Base-by-base conservation (phyloP, 92 coral and sea anemone species). In the Heteractis magnifica region DNA sequence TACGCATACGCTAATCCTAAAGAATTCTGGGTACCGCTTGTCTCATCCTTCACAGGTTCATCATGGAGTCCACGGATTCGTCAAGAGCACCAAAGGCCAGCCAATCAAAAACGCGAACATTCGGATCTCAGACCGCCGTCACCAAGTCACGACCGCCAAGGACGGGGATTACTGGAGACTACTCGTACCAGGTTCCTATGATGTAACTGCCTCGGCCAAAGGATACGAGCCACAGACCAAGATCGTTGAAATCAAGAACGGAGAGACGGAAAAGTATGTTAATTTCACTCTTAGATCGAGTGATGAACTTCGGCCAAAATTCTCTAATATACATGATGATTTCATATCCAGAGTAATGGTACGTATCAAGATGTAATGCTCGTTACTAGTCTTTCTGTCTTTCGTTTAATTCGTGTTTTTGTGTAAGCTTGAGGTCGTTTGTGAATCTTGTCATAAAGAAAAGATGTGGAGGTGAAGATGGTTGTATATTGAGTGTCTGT, bases 111-210 rank as follows among this genome's bases (percentile, higher is more conserved):
- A 85, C 48, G 98, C 98, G 72, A 86, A 87, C 85, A 82, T 97
- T 62, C 90, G 92, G 48, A 93, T 97, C n/a, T 90, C 99, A 77
- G 99, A 97, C 81, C 98, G 99, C 13, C 94, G 95, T 44, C 99
- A 97, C 87, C 97, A 94, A 89, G 92, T 97, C 88, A 90, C 92
- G 34, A 78, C 99, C n/a, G 94, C 98, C 50, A 84, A 85, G 85
- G 97, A 94, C 83, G 99, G 99, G 81, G 98, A 97, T 79, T 97
- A 94, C 94, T 97, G 99, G 99, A 90, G 99, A 55, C 86, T 97
- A 62, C 95, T 97, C 51, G 99, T 97, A 16, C 99, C 99, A 89
- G 99, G 99, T 75, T 97, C 99, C 80, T 97, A 97, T 76, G 99
- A 97, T 83, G 77, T 97, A 78, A 90, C 94, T 53, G 99, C 94